Evolutionary conservation across 2,113 vertebrate species (phyloP), one percentile per base, ranked within the genome.

Genomic region (Anarrhichthys ocellatus): DNA sequence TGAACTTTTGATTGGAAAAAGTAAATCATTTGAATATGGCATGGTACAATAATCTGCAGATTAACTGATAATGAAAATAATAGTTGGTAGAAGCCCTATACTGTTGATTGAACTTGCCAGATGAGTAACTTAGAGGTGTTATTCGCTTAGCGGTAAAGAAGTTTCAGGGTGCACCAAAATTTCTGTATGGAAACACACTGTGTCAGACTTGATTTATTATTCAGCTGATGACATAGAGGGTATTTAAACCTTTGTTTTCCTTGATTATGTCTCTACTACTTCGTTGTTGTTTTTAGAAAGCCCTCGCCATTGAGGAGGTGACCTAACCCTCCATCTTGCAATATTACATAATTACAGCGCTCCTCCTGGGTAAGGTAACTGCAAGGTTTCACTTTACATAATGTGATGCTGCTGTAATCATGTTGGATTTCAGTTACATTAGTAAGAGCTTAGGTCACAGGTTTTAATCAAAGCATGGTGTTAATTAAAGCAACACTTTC

Each of bases 291-390:
- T 52, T 32, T 72, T 22, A 11, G 11, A 44, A 15, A 44, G 14
- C 40, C 15, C 8, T 27, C 40, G 27, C 40, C 38, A 66, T 13
- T 24, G n/a, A 42, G 40, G 24, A 71, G 32, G 50, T 71, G 50
- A 27, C 24, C 52, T 24, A 61, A 44, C 10, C 24, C 22, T 36
- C n/a, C 11, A 58, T 63, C 32, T 71, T 58, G 14, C 48, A 71
- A 46, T 66, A 38, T 24, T 38, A 40, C 36, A 18, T 64, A 58
- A 54, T 76, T 65, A 46, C 22, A 46, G 27, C 70, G 73, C 24
- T 70, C 36, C 24, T 63, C 50, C 50, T 22, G 18, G 50, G 50
- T 20, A 61, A 34, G 8, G 38, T 44, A 61, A 27, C 32, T 40
- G 13, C 27, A n/a, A 20, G 40, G 14, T 69, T 71, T 29, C n/a